Conservation (phyloP, 1,140 invertebrate genomes). For the Drosophila pruinosa region DNA sequence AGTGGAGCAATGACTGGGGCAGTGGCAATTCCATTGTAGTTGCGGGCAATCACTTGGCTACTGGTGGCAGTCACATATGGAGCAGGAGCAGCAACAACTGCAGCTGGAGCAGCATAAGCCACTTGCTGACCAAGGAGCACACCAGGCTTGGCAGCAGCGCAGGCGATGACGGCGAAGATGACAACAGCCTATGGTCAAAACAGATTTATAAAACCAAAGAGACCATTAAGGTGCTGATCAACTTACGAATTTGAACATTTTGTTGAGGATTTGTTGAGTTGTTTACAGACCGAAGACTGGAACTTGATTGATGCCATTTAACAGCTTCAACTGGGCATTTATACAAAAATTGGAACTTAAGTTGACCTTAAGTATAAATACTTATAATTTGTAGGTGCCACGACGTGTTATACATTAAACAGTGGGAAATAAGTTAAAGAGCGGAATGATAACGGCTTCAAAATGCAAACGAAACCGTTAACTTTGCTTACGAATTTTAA, state of each 20-base stretch:
- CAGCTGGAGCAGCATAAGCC: constrained; percentile 58
- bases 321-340: constrained; percentile 18
- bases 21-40: constrained; percentile 79
- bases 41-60: constrained; percentile 82
- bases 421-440: constrained; percentile 21
- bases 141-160: constrained; percentile 69
- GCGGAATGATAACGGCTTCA: constrained; percentile 11
- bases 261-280: constrained; percentile 36
- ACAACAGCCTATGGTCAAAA: constrained; percentile 54
- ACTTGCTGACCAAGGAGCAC: constrained; percentile 44
- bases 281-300: constrained; percentile 30
- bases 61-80: constrained; percentile 82
- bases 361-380: constrained; percentile 28
- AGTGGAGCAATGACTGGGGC: constrained; percentile 57
- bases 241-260: constrained; percentile 60
- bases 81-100: constrained; percentile 61
- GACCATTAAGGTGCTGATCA: background rate
- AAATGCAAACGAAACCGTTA: constrained; percentile 31
- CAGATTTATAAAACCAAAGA: background rate
- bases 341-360: constrained; percentile 41
- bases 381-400: background rate
- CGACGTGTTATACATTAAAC: constrained; percentile 36
- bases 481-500: background rate
- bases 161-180: constrained; percentile 70
- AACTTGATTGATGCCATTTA: constrained; percentile 38